Evolutionary conservation across 2,888 invertebrate genomes (phyloP).

Genomic region (Eupithecia dodoneata): DNA sequence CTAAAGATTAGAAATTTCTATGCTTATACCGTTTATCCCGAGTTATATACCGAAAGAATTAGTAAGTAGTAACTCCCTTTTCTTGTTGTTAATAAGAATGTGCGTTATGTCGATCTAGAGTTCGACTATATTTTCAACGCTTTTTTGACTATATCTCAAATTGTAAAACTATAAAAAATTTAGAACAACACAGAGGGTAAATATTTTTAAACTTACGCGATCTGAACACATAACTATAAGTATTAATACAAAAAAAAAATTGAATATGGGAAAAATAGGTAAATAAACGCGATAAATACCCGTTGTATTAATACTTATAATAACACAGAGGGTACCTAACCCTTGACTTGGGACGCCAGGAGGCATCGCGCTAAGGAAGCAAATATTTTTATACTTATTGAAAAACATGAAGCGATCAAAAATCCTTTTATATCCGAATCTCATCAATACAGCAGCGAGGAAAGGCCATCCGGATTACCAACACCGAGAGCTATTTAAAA

Average conservation of each 20-base stretch:
- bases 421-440: conserved; percentile 49
- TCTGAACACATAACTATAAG: no score
- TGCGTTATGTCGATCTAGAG: background rate
- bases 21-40: background rate
- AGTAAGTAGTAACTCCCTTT: background rate
- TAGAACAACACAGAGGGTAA: no score
- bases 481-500: conserved; percentile 48
- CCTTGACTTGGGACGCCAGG: background rate
- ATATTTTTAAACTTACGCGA: no score
- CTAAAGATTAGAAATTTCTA: background rate
- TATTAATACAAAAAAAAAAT: no score
- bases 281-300: no score
- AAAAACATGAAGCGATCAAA: conserved; percentile 40
- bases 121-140: background rate
- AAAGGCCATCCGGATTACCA: conserved; percentile 46
- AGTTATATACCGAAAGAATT: no score
- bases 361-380: background rate
- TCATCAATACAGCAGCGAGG: conserved; percentile 52
- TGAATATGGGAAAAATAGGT: no score
- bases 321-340: background rate
- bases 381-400: background rate
- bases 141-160: no score
- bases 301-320: no score
- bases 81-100: background rate
- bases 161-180: background rate